These are phyloP conservation scores for Ischnus inquisitorius DNA, from an alignment of 2,888 invertebrate genomes.

Conservation along the genomic window DNA sequence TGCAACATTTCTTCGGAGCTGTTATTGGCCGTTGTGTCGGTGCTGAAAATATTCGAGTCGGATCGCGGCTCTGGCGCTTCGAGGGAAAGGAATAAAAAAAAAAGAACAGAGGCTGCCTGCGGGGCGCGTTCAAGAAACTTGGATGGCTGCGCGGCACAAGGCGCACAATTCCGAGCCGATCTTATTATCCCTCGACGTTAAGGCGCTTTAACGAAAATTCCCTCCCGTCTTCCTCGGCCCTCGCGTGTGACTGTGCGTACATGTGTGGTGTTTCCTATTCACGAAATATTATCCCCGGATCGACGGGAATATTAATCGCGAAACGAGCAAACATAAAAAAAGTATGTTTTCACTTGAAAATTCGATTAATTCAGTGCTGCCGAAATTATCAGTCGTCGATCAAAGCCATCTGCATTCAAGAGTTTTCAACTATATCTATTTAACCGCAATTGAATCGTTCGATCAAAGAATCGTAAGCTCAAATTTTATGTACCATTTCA, in stretches of 20 bases:
- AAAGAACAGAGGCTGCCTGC: constrained; percentile 39
- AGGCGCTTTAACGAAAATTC: constrained; percentile 71
- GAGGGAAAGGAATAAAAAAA: constrained; percentile 38
- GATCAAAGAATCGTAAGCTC: too few relatives aligned
- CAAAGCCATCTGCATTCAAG: neutral
- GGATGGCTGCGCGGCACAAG: constrained; percentile 62
- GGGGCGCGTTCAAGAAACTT: constrained; percentile 65
- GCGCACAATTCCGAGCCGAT: constrained; percentile 62
- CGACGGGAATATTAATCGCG: constrained; percentile 38
- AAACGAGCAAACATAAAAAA: neutral
- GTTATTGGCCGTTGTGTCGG: constrained; percentile 23
- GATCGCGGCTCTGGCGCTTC: constrained; percentile 1
- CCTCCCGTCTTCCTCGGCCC: constrained; percentile 42
- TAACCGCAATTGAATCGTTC: neutral
- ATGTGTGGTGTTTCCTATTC: constrained; percentile 13
- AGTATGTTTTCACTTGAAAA: neutral
- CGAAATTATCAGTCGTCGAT: neutral
- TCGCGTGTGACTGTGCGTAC: neutral
- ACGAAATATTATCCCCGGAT: constrained; percentile 59
- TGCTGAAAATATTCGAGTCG: neutral
- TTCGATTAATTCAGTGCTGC: neutral
- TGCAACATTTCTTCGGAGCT: constrained; percentile 10
- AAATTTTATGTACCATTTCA: too few relatives aligned
- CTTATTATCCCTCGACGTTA: constrained; percentile 70
- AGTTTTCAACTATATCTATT: neutral